These are phyloP conservation scores for Limnephilus auricula DNA, from an alignment of 2,888 invertebrate genomes.

Conservation along the genomic window DNA sequence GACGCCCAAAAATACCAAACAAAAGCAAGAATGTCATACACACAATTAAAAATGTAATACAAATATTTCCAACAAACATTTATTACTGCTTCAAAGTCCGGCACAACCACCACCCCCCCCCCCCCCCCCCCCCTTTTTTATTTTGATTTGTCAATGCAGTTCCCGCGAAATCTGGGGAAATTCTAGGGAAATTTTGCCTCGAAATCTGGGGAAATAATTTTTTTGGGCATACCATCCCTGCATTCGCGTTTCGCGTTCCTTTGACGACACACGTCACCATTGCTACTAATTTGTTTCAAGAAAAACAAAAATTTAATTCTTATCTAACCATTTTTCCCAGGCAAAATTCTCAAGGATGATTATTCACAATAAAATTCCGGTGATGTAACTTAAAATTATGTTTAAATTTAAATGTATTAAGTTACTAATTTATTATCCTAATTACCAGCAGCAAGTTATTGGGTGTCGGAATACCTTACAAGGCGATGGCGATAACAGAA, in stretches of 20 bases:
- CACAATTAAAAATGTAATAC: no score
- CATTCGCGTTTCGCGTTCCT: background rate
- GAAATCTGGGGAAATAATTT: no score
- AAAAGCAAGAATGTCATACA: no score
- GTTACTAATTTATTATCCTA: conserved; percentile 22
- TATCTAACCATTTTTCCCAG: background rate
- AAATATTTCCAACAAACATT: no score
- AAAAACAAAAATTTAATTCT: background rate
- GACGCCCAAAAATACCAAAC: no score
- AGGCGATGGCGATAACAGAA: background rate
- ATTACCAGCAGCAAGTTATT: background rate
- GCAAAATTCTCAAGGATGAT: background rate
- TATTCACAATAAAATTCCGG: background rate
- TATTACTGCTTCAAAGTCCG: no score
- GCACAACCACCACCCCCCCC: no score
- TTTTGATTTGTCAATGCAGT: no score
- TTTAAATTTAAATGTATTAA: background rate
- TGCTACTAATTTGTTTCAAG: background rate
- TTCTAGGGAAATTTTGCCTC: no score
- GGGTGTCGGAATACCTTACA: conserved; percentile 12
- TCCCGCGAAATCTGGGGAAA: no score
- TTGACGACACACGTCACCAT: background rate
- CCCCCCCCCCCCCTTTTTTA: no score
- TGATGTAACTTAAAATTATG: background rate
- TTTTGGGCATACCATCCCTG: no score